phyloP scores from a whole-genome alignment of 2,888 invertebrate genomes.

The Limnephilus rhombicus region DNA sequence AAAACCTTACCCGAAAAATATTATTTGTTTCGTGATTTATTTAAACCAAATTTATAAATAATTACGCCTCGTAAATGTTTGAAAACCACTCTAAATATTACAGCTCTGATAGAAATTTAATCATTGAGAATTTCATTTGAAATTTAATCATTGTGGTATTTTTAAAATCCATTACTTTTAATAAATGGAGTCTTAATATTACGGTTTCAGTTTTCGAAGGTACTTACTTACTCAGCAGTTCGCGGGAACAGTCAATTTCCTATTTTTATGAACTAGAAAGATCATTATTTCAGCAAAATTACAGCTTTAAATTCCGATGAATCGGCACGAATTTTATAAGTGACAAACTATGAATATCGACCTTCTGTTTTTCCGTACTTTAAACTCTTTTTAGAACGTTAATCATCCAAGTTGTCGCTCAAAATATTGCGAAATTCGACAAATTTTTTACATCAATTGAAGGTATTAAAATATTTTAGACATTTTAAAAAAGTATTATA shows the following conservation, averaged over 20 bases:
- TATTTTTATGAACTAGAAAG: conserved; percentile 31
- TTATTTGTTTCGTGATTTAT: not conserved
- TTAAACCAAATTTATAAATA: not conserved
- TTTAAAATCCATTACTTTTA: conserved; percentile 33
- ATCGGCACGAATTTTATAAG: not conserved
- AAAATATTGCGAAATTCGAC: not conserved
- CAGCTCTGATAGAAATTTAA: not conserved
- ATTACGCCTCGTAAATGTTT: not conserved
- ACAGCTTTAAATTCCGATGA: not conserved
- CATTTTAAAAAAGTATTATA: not conserved
- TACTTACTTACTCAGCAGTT: conserved; percentile 34
- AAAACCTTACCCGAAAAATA: not conserved
- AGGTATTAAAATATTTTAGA: not conserved
- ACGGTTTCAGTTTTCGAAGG: conserved; percentile 22
- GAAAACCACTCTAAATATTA: not conserved
- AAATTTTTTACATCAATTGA: not conserved
- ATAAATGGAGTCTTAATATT: conserved; percentile 31
- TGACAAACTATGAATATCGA: not conserved
- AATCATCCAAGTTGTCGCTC: not conserved
- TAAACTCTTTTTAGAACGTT: not conserved
- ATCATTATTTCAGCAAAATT: conserved; percentile 28
- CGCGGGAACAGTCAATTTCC: conserved; percentile 9
- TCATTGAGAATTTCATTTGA: not conserved
- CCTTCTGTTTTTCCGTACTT: not conserved
- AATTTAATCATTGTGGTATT: conserved; percentile 8